These are phyloP conservation scores for Peromyscus californicus DNA, from an alignment of 2,113 vertebrate species.

Conservation along the genomic window DNA sequence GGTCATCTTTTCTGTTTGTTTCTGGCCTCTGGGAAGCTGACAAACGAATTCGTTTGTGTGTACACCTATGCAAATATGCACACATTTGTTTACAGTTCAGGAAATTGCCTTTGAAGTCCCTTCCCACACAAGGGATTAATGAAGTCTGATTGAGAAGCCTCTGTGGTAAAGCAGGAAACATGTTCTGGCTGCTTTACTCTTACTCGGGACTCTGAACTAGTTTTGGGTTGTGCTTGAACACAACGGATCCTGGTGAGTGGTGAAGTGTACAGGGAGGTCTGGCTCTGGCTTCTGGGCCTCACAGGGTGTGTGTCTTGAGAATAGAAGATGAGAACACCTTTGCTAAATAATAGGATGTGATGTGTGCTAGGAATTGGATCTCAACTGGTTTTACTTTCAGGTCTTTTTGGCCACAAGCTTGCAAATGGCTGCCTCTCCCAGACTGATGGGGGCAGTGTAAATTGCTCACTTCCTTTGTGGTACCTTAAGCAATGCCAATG, in stretches of 20 bases:
- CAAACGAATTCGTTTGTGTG: neutral
- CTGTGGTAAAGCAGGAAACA: neutral
- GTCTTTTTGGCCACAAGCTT: neutral
- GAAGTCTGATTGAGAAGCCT: neutral
- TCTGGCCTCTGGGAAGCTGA: slow-evolving; percentile 20
- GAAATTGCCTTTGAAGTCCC: neutral
- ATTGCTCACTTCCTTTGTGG: slow-evolving; percentile 73
- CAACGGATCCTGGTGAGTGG: fast-evolving
- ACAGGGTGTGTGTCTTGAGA: neutral
- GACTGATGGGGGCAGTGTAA: slow-evolving; percentile 10
- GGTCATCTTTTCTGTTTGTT: neutral
- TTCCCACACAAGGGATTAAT: neutral
- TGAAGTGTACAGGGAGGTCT: neutral
- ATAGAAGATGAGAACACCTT: neutral
- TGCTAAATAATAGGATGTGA: neutral
- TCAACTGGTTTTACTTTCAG: neutral
- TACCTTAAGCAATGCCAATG: neutral
- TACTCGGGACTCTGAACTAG: neutral
- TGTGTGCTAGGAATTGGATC: neutral
- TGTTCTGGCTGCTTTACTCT: neutral
- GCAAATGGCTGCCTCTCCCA: neutral
- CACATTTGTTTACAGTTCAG: neutral
- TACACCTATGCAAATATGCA: neutral
- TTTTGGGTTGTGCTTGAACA: neutral
- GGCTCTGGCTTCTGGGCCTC: neutral